These are phyloP conservation scores for Drosophila bocqueti DNA, from an alignment of 1,140 invertebrate species.

Conservation along the genomic window DNA sequence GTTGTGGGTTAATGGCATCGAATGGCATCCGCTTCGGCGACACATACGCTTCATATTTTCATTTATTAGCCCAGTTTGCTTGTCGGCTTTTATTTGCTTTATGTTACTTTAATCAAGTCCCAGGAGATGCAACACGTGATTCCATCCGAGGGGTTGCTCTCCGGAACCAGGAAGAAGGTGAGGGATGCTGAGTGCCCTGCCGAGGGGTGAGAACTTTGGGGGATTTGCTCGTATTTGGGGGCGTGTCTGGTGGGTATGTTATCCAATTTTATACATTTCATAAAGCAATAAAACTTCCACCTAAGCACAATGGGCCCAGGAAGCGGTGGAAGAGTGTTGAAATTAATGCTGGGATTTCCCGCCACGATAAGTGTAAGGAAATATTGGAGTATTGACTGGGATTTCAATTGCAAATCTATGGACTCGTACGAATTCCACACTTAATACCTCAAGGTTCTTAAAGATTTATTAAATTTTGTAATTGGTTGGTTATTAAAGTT, in stretches of 20 bases:
- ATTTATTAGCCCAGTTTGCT: conserved; percentile 77
- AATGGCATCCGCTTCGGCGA: conserved; percentile 38
- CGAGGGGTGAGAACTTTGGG: neutral
- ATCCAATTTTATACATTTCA: conserved; percentile 75
- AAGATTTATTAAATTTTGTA: neutral
- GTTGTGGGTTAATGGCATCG: conserved; percentile 34
- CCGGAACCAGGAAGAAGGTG: conserved; percentile 5
- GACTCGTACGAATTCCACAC: neutral
- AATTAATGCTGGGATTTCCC: conserved; percentile 14
- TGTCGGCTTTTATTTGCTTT: conserved; percentile 75
- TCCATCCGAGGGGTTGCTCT: conserved; percentile 54
- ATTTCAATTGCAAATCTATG: neutral
- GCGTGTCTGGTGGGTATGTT: conserved; percentile 59
- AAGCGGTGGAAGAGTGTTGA: neutral
- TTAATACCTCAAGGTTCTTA: neutral
- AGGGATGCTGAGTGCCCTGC: conserved; percentile 4
- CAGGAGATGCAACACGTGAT: conserved; percentile 84
- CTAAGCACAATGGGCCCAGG: conserved; percentile 47
- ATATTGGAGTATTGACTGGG: neutral
- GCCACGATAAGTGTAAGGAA: neutral
- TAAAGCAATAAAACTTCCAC: conserved; percentile 71
- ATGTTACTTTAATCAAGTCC: conserved; percentile 83
- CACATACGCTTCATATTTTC: conserved; percentile 79
- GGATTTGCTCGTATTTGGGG: conserved; percentile 28
- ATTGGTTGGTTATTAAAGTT: neutral